Evolutionary conservation across 2,797 vertebrate genomes (phyloP).

Genomic region (Epinephelus awoara): DNA sequence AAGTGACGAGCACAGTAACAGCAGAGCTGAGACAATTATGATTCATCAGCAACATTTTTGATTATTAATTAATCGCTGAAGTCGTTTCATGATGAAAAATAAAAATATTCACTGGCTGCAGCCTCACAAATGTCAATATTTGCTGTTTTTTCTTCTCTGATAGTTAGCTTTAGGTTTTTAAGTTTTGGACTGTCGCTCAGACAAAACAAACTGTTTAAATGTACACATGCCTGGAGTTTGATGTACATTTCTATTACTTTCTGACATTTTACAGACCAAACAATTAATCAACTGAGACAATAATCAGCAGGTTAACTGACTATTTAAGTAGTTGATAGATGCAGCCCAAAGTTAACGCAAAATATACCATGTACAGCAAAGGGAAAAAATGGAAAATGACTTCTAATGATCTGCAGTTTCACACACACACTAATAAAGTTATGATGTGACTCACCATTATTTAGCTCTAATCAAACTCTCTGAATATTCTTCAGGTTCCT

Average conservation of each 20-base stretch:
- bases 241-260: background rate
- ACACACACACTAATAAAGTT: background rate
- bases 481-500: constrained; percentile 41
- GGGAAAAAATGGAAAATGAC: background rate
- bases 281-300: background rate
- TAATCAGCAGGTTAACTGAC: background rate
- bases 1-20: background rate
- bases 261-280: background rate
- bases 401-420: background rate
- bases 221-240: background rate
- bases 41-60: background rate
- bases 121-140: background rate
- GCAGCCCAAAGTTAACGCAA: background rate
- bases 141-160: background rate
- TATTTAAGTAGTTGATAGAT: background rate
- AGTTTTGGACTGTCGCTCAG: background rate
- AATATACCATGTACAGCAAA: background rate
- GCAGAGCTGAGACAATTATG: background rate
- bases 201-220: background rate
- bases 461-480: constrained; percentile 35
- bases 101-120: background rate
- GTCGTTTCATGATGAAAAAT: background rate
- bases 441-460: constrained; percentile 68
- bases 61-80: background rate
- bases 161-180: background rate